Conservation (phyloP, 2,113 vertebrate genomes). For the Urocitellus parryii region DNA sequence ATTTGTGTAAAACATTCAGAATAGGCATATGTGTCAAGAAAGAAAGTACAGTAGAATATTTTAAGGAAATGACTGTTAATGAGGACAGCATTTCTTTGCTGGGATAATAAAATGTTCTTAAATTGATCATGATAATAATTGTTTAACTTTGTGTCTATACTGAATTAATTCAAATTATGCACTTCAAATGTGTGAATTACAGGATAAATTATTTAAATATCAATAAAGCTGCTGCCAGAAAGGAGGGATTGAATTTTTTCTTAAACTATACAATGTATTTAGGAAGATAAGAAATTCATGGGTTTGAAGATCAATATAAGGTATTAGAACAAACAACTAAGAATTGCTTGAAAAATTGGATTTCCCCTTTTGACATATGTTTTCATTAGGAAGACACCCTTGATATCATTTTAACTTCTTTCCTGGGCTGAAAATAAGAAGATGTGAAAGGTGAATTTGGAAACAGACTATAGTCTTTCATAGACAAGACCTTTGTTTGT, state of each 20-base stretch:
- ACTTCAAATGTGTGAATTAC: background rate
- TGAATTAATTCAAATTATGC: background rate
- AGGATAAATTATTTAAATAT: background rate
- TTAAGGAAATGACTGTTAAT: background rate
- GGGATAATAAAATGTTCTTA: background rate
- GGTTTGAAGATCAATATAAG: background rate
- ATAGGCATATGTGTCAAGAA: background rate
- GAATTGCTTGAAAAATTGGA: background rate
- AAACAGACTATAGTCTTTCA: background rate
- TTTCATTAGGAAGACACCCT: background rate
- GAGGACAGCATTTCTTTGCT: background rate
- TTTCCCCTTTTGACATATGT: background rate
- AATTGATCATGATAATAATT: background rate
- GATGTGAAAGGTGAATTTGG: background rate
- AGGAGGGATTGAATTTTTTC: background rate
- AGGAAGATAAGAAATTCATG: background rate
- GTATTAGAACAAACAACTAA: background rate
- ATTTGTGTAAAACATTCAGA: background rate
- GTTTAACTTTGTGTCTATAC: background rate
- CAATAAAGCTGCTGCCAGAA: background rate
- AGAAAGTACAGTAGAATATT: background rate
- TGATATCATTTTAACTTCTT: background rate
- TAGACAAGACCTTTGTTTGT: background rate
- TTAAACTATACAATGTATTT: background rate
- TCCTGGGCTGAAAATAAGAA: background rate